Percentiles rank a stretch among this genome's conserved stretches.
Evolutionary conservation across 2,797 vertebrate genomes (phyloP).

Genomic region (Gymnoscopelus microlampas): DNA sequence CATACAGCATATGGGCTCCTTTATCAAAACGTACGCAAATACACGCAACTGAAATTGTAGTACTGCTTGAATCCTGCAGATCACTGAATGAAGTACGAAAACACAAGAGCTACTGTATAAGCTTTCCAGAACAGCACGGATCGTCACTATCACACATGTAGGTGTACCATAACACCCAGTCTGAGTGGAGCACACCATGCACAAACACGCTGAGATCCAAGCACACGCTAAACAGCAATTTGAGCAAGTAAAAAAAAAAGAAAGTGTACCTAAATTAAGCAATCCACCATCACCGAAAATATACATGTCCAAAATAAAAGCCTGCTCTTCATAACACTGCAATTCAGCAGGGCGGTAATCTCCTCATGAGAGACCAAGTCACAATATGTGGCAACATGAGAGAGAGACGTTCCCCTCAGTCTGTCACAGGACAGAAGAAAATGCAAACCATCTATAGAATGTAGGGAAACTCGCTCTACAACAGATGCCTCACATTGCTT

Average conservation of each 20-base stretch:
- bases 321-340: slow-evolving; percentile 17
- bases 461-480: slow-evolving; percentile 62
- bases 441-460: slow-evolving; percentile 57
- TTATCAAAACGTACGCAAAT: neutral
- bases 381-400: slow-evolving; percentile 20
- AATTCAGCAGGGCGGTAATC: slow-evolving; percentile 19
- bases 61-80: neutral
- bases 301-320: slow-evolving; percentile 55
- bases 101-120: neutral
- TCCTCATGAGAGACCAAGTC: slow-evolving; percentile 43
- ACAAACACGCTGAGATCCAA: slow-evolving; percentile 5
- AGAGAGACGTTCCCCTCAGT: slow-evolving; percentile 27
- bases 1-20: too few species aligned
- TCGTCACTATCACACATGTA: neutral
- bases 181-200: slow-evolving; percentile 7
- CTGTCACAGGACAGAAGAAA: slow-evolving; percentile 18
- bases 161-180: neutral
- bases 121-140: neutral
- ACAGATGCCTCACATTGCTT: slow-evolving; percentile 42
- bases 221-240: slow-evolving; percentile 1
- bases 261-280: neutral
- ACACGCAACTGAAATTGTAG: neutral
- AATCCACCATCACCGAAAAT: slow-evolving; percentile 56
- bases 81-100: neutral
- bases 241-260: slow-evolving; percentile 4